Evolutionary conservation across 2,113 vertebrate species (phyloP).

Genomic region (Xerus inauris): DNA sequence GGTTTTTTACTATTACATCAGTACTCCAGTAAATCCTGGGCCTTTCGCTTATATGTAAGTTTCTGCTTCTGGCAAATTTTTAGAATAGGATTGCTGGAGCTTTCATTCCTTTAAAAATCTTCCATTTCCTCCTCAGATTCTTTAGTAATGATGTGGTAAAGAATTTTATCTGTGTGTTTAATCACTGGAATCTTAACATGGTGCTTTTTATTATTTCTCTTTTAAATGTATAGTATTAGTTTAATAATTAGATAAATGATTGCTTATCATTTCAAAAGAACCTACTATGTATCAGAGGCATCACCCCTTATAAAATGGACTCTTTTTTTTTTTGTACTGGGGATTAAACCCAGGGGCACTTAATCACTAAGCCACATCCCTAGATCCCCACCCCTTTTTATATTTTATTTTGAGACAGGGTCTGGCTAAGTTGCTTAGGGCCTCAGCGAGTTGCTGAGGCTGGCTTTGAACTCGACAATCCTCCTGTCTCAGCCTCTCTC

Average conservation of each 20-base stretch:
- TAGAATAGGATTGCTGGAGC: neutral
- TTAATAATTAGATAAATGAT: neutral
- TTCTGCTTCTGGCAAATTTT: constrained; percentile 20
- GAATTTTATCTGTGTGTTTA: neutral
- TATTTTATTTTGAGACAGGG: too few relatives aligned
- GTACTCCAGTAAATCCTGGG: neutral
- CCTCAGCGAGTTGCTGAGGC: too few relatives aligned
- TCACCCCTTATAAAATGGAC: neutral
- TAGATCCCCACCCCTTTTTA: too few relatives aligned
- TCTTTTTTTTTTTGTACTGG: neutral
- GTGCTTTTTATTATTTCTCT: constrained; percentile 26
- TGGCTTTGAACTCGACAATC: too few relatives aligned
- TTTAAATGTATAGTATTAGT: neutral
- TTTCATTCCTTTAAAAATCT: constrained; percentile 15
- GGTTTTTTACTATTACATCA: neutral
- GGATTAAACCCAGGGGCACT: too few relatives aligned
- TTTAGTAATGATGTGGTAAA: constrained; percentile 11
- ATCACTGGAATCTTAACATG: constrained; percentile 9
- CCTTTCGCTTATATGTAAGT: neutral
- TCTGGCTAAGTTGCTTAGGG: too few relatives aligned
- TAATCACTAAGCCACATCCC: too few relatives aligned
- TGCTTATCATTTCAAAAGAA: neutral
- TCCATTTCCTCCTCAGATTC: neutral
- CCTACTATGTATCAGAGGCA: neutral
- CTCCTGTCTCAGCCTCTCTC: too few relatives aligned